These are phyloP conservation scores for Calcarius ornatus DNA, from an alignment of 2,113 vertebrate genomes.

Conservation along the genomic window DNA sequence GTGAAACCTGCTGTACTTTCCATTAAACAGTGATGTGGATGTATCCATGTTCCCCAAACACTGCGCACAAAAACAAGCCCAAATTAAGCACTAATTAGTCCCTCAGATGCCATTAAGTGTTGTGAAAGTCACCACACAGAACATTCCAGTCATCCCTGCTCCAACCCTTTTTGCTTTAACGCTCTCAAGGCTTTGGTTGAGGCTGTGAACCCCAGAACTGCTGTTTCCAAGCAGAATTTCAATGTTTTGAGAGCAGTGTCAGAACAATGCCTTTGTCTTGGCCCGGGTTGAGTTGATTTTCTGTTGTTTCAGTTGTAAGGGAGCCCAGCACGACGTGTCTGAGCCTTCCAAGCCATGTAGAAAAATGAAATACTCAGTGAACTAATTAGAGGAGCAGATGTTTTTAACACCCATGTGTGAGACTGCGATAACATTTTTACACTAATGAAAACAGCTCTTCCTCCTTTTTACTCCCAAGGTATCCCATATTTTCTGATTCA, in stretches of 20 bases:
- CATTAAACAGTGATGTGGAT: accelerated
- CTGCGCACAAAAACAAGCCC: neutral
- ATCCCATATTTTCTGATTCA: neutral
- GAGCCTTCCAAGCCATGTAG: neutral
- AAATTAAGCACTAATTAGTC: neutral
- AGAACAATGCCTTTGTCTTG: neutral
- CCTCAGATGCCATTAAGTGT: neutral
- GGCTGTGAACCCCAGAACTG: neutral
- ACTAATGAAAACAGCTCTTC: neutral
- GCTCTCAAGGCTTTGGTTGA: neutral
- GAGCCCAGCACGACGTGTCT: neutral
- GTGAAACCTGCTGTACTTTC: accelerated
- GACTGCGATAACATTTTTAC: neutral
- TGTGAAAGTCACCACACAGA: neutral
- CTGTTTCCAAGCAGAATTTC: neutral
- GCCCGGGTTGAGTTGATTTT: neutral
- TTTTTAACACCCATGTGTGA: neutral
- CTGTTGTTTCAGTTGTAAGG: neutral
- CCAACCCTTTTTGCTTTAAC: neutral
- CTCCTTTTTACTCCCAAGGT: neutral
- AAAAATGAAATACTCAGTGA: slow-evolving; percentile 27
- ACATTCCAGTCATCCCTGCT: accelerated
- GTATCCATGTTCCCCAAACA: accelerated
- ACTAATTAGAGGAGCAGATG: slow-evolving; percentile 47
- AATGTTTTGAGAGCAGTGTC: neutral